phyloP scores from a whole-genome alignment of 1,140 invertebrate genomes.

The Meloidogyne floridensis region DNA sequence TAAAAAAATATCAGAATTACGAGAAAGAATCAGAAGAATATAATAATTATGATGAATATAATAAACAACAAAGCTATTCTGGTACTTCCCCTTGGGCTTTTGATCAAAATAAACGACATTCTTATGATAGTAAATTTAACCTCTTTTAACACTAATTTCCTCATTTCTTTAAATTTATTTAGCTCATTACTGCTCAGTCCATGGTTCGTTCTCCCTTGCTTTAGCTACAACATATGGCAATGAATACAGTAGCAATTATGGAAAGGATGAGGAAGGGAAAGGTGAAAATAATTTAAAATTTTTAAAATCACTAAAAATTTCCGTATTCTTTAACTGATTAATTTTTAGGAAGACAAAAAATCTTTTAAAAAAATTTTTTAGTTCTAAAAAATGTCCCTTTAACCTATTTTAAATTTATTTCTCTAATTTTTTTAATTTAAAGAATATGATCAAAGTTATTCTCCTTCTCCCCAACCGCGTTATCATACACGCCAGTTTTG shows the following conservation, averaged over 20 bases:
- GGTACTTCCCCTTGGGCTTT: background rate
- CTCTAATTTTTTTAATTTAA: background rate
- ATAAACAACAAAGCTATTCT: background rate
- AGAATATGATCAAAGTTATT: background rate
- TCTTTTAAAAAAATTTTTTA: background rate
- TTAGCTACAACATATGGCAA: background rate
- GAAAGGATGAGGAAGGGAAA: slow-evolving; percentile 5
- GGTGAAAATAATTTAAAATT: background rate
- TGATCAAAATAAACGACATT: slow-evolving; percentile 11
- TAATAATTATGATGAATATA: background rate
- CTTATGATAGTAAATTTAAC: slow-evolving; percentile 4
- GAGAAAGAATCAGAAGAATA: background rate
- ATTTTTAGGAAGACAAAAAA: too few species aligned
- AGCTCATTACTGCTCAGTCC: slow-evolving; percentile 41
- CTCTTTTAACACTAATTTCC: background rate
- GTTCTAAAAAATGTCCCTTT: background rate
- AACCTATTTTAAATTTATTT: too few species aligned
- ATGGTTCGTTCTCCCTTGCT: slow-evolving; percentile 33
- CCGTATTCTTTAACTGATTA: too few species aligned
- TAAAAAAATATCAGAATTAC: background rate
- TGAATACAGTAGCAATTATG: slow-evolving; percentile 2
- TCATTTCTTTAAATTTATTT: background rate
- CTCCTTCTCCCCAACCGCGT: background rate
- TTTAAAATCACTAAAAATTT: too few species aligned
- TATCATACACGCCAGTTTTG: slow-evolving; percentile 35